A percentile compares a stretch with the other conserved stretches of the same genome.
Evolutionary conservation across 2,797 vertebrate species (phyloP).

Genomic region (Saguinus oedipus): DNA sequence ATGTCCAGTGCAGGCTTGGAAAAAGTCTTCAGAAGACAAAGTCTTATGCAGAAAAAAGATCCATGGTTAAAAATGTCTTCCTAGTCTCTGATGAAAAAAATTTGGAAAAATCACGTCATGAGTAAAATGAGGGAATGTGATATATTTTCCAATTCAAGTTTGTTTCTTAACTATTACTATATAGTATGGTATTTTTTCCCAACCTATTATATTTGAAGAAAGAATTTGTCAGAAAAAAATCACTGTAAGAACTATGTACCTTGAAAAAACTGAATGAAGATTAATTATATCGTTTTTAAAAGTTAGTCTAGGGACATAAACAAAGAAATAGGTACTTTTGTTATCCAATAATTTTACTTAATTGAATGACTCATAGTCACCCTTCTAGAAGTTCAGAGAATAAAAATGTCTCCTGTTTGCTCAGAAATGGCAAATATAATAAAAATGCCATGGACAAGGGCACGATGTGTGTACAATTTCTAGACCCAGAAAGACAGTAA

Average conservation of each 20-base stretch:
- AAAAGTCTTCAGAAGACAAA: slow-evolving; percentile 38
- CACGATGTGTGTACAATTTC: neutral
- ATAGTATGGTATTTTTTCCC: neutral
- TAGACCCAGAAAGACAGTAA: neutral
- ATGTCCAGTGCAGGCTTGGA: neutral
- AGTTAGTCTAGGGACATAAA: neutral
- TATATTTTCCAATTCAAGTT: neutral
- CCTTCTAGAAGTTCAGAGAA: neutral
- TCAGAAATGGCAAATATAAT: slow-evolving; percentile 22
- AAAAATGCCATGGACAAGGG: neutral
- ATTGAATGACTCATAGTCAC: neutral
- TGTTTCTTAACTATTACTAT: slow-evolving; percentile 5
- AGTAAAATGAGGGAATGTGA: slow-evolving; percentile 25
- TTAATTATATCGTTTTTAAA: neutral
- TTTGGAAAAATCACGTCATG: slow-evolving; percentile 28
- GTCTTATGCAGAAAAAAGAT: slow-evolving; percentile 27
- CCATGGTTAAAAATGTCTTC: slow-evolving; percentile 27
- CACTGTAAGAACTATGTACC: neutral
- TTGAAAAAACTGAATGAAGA: neutral
- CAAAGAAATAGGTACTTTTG: neutral
- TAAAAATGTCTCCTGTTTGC: neutral
- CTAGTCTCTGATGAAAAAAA: neutral
- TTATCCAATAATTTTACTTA: slow-evolving; percentile 20
- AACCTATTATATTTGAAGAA: slow-evolving; percentile 3
- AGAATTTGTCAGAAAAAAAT: neutral